These are phyloP conservation scores for Euzophera pinguis DNA, from an alignment of 2,888 invertebrate species.

Conservation along the genomic window DNA sequence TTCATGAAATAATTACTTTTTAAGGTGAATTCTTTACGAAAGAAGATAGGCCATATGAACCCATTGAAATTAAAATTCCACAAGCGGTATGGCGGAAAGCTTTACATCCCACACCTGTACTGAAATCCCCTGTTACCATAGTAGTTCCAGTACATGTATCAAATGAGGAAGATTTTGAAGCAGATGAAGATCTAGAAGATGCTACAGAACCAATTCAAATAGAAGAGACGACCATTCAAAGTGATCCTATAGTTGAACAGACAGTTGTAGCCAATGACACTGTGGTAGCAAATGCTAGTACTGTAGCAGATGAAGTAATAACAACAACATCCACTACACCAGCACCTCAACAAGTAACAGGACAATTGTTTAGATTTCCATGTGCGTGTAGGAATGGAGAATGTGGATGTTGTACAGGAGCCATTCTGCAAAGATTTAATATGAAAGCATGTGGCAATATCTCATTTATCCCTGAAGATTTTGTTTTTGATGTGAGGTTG, in stretches of 20 bases:
- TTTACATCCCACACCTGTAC: conserved; percentile 55
- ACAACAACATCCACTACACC: conserved; percentile 22
- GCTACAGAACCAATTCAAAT: conserved; percentile 30
- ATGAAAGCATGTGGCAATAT: conserved; percentile 90
- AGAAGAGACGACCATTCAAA: conserved; percentile 22
- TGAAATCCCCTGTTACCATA: conserved; percentile 63
- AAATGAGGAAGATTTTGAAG: conserved; percentile 38
- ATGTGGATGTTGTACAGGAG: conserved; percentile 85
- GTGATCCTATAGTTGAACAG: conserved; percentile 26
- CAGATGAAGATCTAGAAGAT: conserved; percentile 34
- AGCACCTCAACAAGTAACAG: conserved; percentile 43
- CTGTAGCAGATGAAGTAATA: conserved; percentile 39
- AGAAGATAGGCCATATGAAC: conserved; percentile 49
- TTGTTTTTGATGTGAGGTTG: conserved; percentile 87
- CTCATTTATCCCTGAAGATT: conserved; percentile 89
- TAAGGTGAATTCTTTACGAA: conserved; percentile 35
- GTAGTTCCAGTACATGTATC: conserved; percentile 65
- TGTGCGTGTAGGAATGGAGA: conserved; percentile 81
- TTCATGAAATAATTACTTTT: conserved; percentile 21
- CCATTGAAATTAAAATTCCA: conserved; percentile 57
- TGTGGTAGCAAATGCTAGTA: conserved; percentile 28
- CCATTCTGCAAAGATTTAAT: conserved; percentile 81
- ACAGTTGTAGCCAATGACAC: conserved; percentile 27
- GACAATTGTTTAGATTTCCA: conserved; percentile 77
- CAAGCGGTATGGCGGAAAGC: conserved; percentile 56